Percentiles rank a stretch among this genome's conserved stretches.
Conservation (phyloP, 2,113 vertebrate species). For the Corvus moneduloides region DNA sequence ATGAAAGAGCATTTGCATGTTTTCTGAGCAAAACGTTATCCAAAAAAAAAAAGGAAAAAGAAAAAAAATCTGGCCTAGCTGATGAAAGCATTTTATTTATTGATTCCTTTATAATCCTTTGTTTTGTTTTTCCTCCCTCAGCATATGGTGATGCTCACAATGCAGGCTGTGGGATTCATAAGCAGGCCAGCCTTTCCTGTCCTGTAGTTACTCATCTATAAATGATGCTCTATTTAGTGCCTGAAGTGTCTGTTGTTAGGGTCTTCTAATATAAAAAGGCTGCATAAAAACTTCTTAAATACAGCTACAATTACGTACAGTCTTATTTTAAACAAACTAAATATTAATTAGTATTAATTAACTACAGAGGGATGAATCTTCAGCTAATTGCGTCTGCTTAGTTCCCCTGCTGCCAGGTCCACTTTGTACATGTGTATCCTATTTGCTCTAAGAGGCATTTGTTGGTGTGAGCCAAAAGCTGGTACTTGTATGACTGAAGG, state of each 20-base stretch:
- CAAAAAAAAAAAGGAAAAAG: neutral
- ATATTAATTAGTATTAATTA: neutral
- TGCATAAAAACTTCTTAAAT: neutral
- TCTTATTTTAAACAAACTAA: conserved; percentile 15
- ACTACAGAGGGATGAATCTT: neutral
- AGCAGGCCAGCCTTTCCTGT: neutral
- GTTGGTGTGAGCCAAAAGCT: neutral
- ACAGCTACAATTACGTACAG: neutral
- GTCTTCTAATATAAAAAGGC: neutral
- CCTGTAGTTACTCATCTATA: neutral
- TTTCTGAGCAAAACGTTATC: conserved; percentile 27
- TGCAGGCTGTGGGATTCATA: neutral
- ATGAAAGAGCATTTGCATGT: conserved; percentile 66
- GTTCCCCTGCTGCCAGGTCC: neutral
- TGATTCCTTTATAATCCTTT: conserved; percentile 53
- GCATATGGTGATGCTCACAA: neutral
- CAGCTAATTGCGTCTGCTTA: neutral
- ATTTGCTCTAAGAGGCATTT: neutral
- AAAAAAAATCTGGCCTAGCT: conserved; percentile 10
- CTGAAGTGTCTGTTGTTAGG: neutral
- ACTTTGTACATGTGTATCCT: neutral
- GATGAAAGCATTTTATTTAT: conserved; percentile 61
- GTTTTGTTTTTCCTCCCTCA: conserved; percentile 15
- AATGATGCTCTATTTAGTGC: neutral
- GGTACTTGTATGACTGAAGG: neutral